phyloP scores from a whole-genome alignment of 2,113 vertebrate genomes.

The Quiscalus mexicanus region DNA sequence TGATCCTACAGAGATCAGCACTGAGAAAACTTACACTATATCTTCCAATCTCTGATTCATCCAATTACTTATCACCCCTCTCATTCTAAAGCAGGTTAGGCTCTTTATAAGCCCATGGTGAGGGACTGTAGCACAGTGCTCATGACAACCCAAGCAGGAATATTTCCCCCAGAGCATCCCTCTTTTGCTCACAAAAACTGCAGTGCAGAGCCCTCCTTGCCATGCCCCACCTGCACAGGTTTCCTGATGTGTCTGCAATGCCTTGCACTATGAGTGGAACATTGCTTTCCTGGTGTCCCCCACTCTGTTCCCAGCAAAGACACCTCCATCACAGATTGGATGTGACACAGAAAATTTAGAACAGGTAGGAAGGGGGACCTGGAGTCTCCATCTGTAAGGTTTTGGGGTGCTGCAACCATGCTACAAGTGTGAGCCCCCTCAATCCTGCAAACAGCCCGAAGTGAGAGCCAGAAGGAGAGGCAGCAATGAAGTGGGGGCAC shows the following conservation, averaged over 20 bases:
- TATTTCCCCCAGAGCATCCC: neutral
- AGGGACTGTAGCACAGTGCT: neutral
- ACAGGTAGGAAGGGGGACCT: neutral
- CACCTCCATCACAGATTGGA: neutral
- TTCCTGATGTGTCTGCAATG: neutral
- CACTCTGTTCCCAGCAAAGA: neutral
- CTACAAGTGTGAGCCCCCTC: rapidly evolving
- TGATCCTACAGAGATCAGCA: neutral
- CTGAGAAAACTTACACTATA: neutral
- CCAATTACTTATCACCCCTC: neutral
- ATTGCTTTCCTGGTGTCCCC: no score
- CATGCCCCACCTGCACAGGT: rapidly evolving
- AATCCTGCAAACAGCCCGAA: neutral
- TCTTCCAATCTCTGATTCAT: neutral
- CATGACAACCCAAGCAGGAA: neutral
- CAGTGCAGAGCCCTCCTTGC: neutral
- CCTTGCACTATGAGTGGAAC: neutral
- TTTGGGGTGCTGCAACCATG: neutral
- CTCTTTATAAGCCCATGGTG: neutral
- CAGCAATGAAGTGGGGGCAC: neutral
- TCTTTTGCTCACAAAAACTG: neutral
- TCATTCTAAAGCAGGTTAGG: neutral
- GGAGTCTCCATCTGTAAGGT: neutral
- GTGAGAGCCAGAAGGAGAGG: neutral
- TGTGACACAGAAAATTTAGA: neutral